Evolutionary conservation across 2,113 vertebrate genomes (phyloP), one percentile per base, ranked within the genome.

Genomic region (Otocyon megalotis): DNA sequence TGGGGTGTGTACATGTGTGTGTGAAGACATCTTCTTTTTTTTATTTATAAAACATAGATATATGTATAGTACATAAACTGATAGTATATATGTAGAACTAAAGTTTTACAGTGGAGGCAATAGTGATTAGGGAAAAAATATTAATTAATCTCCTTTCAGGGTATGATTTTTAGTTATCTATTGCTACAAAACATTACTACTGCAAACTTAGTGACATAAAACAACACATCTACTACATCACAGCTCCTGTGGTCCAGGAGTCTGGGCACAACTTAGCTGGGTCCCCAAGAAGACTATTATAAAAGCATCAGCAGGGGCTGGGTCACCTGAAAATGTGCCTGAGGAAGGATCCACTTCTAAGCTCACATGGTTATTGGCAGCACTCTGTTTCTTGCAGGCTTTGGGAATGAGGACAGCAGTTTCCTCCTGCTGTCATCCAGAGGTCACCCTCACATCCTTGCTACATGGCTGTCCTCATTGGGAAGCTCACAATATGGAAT

Each of bases 201-300:
- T 50, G 74, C n/a, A 63, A 81, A 82, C n/a, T 88, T 81, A 83
- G 50, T 93, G 58, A 50, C 35, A 48, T 67, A 58, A 63, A 95
- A n/a, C 30, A 81, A 83, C 24, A n/a, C 19, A 20, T 81, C 20
- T 24, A 43, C 43, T n/a, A 79, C 43, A 15, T 62, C 54, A 63
- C 63, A 30, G 76, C 54, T 74, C 74, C 58, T 72, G 26, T 62
- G 62, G 24, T 30, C 37, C 62, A 43, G 26, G 32, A 71, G 32
- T 80, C 81, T 81, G 43, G 63, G 19, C 62, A 54, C 8, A 8
- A n/a, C 54, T 72, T 37, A 62, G 48, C 20, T 12, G 20, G 43
- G 19, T 62, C 15, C n/a, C 28, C 56, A 71, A 30, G 50, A 84
- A 84, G 32, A 67, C 60, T 71, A 2, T 8, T 19, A 28, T 43